phyloP scores from a whole-genome alignment of 2,888 invertebrate species.

The Cepaea hortensis region DNA sequence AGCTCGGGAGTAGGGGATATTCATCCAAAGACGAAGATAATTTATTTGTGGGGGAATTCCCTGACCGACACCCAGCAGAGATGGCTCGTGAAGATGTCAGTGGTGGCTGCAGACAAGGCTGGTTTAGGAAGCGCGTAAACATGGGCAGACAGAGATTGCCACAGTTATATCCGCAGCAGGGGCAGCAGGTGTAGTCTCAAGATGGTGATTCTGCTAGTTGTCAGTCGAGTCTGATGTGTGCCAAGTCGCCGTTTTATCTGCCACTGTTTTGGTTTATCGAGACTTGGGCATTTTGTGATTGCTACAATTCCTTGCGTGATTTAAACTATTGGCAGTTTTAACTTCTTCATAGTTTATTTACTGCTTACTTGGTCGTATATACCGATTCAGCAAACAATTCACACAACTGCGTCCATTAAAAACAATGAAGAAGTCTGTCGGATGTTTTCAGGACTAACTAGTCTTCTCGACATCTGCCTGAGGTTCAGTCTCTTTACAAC shows the following conservation, averaged over 20 bases:
- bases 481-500: no score
- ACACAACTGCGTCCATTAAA: no score
- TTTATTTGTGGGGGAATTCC: no score
- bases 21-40: no score
- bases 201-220: constrained; percentile 21
- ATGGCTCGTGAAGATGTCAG: constrained; percentile 40
- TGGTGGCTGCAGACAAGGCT: constrained; percentile 4
- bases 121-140: constrained; percentile 35
- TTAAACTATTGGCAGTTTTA: not conserved
- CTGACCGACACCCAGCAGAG: constrained; percentile 30
- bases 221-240: not conserved
- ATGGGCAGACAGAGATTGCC: constrained; percentile 23
- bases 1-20: no score
- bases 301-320: not conserved
- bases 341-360: not conserved
- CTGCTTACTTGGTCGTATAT: not conserved
- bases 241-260: not conserved
- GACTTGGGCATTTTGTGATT: not conserved
- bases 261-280: not conserved
- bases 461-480: no score
- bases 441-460: no score
- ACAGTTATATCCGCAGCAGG: constrained; percentile 13
- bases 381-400: no score
- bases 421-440: no score
- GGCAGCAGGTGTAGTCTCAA: constrained; percentile 33